Conservation (phyloP, 1,140 invertebrate genomes). For the Pomacea maculata region DNA sequence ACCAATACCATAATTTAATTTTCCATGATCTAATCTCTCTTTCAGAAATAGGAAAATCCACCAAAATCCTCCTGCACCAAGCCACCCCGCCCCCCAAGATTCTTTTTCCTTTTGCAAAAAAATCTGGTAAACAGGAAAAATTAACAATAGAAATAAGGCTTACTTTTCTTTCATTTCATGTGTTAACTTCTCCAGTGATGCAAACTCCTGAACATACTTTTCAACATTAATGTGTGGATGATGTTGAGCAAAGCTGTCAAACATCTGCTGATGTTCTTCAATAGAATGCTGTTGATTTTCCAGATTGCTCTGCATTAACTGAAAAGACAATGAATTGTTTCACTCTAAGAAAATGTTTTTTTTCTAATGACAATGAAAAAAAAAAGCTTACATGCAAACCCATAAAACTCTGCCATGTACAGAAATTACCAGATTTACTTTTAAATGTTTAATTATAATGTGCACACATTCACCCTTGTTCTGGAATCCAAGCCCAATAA, state of each 20-base stretch:
- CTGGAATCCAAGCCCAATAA: neutral
- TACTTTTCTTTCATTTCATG: constrained; percentile 79
- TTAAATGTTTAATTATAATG: too few species aligned
- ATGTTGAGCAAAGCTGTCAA: constrained; percentile 67
- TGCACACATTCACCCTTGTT: too few species aligned
- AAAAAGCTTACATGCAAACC: constrained; percentile 1
- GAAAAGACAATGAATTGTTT: constrained; percentile 2
- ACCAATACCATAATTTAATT: too few species aligned
- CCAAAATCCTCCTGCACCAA: too few species aligned
- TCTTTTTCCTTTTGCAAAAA: too few species aligned
- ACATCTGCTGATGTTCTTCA: constrained; percentile 76
- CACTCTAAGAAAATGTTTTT: too few species aligned
- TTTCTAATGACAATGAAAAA: too few species aligned
- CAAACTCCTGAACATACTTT: constrained; percentile 47
- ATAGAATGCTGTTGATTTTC: constrained; percentile 70
- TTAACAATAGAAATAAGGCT: constrained; percentile 64
- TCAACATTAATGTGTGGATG: constrained; percentile 55
- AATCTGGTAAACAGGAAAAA: too few species aligned
- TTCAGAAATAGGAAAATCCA: too few species aligned
- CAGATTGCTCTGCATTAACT: constrained; percentile 39
- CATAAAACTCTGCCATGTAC: neutral
- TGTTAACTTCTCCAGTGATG: constrained; percentile 71
- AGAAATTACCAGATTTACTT: too few species aligned
- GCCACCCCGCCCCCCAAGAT: too few species aligned
- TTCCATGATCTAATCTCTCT: too few species aligned